Base-by-base conservation (phyloP, 1,140 invertebrate genomes). In the Temnothorax curvispinosus region DNA sequence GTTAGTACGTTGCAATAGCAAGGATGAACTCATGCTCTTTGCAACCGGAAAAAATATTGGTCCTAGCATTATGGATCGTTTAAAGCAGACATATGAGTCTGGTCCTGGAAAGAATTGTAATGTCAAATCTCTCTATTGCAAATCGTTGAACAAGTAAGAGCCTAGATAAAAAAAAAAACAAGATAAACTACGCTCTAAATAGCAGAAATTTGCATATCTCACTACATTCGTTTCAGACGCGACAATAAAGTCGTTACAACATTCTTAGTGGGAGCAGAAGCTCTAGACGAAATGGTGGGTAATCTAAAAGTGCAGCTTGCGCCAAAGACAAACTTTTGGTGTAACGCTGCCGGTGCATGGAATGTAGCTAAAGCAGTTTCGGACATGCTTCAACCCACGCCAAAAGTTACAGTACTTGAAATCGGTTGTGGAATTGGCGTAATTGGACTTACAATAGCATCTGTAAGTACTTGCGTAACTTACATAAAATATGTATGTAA, bases 71-170 rank as follows among this genome's bases (percentile, higher is more conserved):
- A 94, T 95, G 94, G 93, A 95, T 58, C 91, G 87, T 77, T 91
- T 95, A 56, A 95, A 94, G 58, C 87, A 93, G 38, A 86, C 93
- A 1, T 95, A 92, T 84, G 92, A 94, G 77, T 92, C 76, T 74
- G 94, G 94, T 41, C 41, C 89, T 8, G 95, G 95, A 75, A 95
- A 93, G 47, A 90, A 94, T 87, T 95, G 94, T 72, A 95, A 95
- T 64, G 94, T 95, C 1, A 95, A 95, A 74, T 95, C 95, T 21
- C 87, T 95, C 13, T 95, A 95, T 85, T 95, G 95, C 84, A 95
- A 95, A 88, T 92, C 93, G 6, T 91, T 94, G 13, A 87, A 93
- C 72, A 95, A 93, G 95, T 95, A 92, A 91, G 92, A 86, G 11
- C 4, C n/a, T 21, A 9, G 9, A 21, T 27, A 27, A 58, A 58